Percentiles rank a stretch among this genome's conserved stretches.
phyloP scores from a whole-genome alignment of 2,113 vertebrate genomes.

The Notothenia coriiceps region DNA sequence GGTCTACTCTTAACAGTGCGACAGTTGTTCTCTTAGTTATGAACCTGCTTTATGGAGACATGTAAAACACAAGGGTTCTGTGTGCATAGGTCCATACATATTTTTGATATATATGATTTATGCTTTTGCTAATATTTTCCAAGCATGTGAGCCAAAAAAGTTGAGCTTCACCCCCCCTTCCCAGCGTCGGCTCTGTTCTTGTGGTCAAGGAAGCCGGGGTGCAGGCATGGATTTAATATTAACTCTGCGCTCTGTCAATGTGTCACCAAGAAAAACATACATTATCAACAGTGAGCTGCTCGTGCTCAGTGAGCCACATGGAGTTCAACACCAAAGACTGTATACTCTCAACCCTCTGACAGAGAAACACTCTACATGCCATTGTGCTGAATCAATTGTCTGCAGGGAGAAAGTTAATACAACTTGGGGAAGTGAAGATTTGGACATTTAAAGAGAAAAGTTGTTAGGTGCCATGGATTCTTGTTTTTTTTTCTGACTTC shows the following conservation, averaged over 20 bases:
- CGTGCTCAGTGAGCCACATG: conserved; percentile 22
- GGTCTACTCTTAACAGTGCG: conserved; percentile 28
- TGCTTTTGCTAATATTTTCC: conserved; percentile 83
- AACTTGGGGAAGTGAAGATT: background rate
- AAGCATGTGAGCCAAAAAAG: conserved; percentile 70
- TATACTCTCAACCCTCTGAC: conserved; percentile 19
- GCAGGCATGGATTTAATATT: conserved; percentile 68
- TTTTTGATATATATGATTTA: conserved; percentile 81
- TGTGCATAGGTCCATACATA: conserved; percentile 67
- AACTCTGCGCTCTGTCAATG: conserved; percentile 58
- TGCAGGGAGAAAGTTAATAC: conserved; percentile 23
- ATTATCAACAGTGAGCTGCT: conserved; percentile 31
- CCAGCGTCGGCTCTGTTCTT: conserved; percentile 62
- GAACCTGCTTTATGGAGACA: conserved; percentile 24
- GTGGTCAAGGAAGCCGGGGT: conserved; percentile 63
- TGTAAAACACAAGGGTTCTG: conserved; percentile 56
- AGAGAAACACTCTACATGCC: conserved; percentile 21
- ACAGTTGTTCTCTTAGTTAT: conserved; percentile 42
- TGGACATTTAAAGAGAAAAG: background rate
- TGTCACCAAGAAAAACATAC: conserved; percentile 56
- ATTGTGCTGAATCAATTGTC: conserved; percentile 35
- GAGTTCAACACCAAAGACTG: conserved; percentile 14
- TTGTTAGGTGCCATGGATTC: background rate
- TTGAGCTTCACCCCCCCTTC: conserved; percentile 13
- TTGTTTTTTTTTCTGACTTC: conserved; percentile 5